phyloP scores from a whole-genome alignment of 2,888 invertebrate genomes.

The Pocota personata region DNA sequence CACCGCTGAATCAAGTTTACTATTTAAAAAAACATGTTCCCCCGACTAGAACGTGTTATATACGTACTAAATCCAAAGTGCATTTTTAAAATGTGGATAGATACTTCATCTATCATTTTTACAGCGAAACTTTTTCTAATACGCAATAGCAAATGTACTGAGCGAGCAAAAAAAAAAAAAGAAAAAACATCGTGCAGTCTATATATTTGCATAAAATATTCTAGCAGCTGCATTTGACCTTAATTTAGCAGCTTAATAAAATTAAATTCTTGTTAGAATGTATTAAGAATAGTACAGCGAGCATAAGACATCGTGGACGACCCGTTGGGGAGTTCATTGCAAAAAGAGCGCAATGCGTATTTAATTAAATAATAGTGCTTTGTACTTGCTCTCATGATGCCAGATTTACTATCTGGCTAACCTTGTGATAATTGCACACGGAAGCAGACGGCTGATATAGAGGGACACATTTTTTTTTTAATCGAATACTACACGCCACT shows the following conservation, averaged over 20 bases:
- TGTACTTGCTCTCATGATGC: background rate
- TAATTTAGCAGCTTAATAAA: conserved; percentile 47
- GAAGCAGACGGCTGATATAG: conserved; percentile 46
- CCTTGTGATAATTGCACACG: conserved; percentile 68
- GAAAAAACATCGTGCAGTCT: background rate
- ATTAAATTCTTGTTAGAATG: conserved; percentile 20
- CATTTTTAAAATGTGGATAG: conserved; percentile 8
- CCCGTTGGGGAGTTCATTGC: background rate
- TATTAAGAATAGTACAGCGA: background rate
- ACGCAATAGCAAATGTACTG: conserved; percentile 33
- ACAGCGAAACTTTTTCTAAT: background rate
- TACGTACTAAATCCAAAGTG: background rate
- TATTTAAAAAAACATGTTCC: background rate
- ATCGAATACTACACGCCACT: conserved; percentile 8
- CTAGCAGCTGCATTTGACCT: conserved; percentile 54
- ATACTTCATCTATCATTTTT: background rate
- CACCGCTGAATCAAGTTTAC: background rate
- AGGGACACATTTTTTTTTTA: conserved; percentile 22
- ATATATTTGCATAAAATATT: conserved; percentile 19
- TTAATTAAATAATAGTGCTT: conserved; percentile 17
- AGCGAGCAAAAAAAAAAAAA: background rate
- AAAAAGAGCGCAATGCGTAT: conserved; percentile 14
- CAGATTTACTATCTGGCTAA: conserved; percentile 43
- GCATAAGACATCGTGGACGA: background rate
- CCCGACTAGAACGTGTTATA: conserved; percentile 16